Percentiles rank a stretch among this genome's conserved stretches.
Evolutionary conservation across 30 jellyfish, hydroid and myxozoan species (phyloP).

Genomic region (Hydra vulgaris): DNA sequence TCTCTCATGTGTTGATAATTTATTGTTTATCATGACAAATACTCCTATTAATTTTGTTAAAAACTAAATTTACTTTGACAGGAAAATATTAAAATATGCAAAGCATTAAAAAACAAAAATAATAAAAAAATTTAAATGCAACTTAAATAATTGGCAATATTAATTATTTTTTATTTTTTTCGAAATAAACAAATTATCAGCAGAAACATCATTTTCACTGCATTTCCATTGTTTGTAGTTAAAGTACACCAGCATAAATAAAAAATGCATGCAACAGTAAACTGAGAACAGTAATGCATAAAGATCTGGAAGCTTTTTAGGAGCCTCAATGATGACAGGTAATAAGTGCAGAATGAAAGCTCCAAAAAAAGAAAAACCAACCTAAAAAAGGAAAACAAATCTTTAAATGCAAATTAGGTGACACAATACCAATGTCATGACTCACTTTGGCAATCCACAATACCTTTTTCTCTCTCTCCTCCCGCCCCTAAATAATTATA

Average conservation of each 20-base stretch:
- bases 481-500: no score
- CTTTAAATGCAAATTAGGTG: no score
- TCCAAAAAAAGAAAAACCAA: constrained; percentile 36
- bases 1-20: no score
- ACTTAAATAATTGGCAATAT: no score
- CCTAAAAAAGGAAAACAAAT: constrained; percentile 41
- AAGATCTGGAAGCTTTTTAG: constrained; percentile 66
- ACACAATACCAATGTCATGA: no score
- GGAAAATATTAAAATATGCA: no score
- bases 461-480: no score
- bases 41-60: no score
- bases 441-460: no score
- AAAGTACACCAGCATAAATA: constrained; percentile 33
- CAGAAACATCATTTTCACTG: background rate
- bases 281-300: constrained; percentile 57
- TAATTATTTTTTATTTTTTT: background rate
- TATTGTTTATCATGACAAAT: no score
- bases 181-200: background rate
- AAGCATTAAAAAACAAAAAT: background rate
- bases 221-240: constrained; percentile 33
- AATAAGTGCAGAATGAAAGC: constrained; percentile 37
- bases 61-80: no score
- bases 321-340: constrained; percentile 35
- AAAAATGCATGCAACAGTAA: constrained; percentile 64
- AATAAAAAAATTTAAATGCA: background rate